Percentiles rank a stretch among this genome's conserved stretches.
Evolutionary conservation across 2,113 vertebrate genomes (phyloP).

Genomic region (Clinocottus analis): DNA sequence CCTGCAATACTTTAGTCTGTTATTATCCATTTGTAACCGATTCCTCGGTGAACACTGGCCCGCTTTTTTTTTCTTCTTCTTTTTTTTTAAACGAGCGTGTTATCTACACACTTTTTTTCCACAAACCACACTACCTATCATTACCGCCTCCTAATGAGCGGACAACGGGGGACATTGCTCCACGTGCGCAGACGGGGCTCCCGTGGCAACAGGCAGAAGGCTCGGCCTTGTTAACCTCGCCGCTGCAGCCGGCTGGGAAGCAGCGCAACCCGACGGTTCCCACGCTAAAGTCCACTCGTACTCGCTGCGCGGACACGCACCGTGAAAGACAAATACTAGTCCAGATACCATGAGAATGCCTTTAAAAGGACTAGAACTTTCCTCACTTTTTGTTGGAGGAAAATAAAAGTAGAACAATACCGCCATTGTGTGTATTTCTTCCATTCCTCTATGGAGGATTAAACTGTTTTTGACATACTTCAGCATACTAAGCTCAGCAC

Average conservation of each 20-base stretch:
- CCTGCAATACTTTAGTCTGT: background rate
- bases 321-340: background rate
- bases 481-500: no score
- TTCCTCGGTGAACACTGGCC: constrained; percentile 5
- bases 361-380: background rate
- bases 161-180: constrained; percentile 28
- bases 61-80: no score
- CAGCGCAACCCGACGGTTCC: constrained; percentile 9
- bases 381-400: background rate
- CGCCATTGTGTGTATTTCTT: background rate
- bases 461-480: background rate
- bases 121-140: constrained; percentile 29
- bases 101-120: background rate
- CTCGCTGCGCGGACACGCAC: background rate
- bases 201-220: constrained; percentile 58
- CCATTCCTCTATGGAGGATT: background rate
- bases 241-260: constrained; percentile 23
- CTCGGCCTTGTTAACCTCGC: constrained; percentile 48
- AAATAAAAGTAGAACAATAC: background rate
- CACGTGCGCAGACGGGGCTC: constrained; percentile 39
- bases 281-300: constrained; percentile 13
- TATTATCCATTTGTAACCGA: background rate
- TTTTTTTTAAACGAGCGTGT: constrained; percentile 14
- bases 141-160: constrained; percentile 29
- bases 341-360: background rate